Evolutionary conservation across 1,140 invertebrate genomes (phyloP).

Genomic region (Pectinophora gossypiella): DNA sequence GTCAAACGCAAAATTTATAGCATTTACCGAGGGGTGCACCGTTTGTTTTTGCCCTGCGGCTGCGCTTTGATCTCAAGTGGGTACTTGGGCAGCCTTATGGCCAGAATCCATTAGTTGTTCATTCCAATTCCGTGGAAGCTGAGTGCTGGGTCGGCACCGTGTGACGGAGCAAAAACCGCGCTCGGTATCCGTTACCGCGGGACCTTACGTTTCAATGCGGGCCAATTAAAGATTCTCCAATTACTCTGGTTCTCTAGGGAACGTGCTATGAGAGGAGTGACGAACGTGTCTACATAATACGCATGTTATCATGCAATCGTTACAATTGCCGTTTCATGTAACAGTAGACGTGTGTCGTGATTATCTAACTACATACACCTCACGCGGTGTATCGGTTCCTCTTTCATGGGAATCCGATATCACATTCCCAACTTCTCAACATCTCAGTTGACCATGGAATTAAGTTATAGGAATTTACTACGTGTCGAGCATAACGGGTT

Average conservation of each 20-base stretch:
- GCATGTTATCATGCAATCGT: too few species aligned
- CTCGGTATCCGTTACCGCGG: background rate
- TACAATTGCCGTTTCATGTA: too few species aligned
- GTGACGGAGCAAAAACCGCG: background rate
- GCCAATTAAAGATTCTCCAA: constrained; percentile 6
- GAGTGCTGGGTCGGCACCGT: constrained; percentile 16
- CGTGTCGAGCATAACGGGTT: constrained; percentile 36
- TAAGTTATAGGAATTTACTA: constrained; percentile 32
- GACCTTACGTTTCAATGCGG: background rate
- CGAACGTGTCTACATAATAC: too few species aligned
- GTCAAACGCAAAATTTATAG: constrained; percentile 16
- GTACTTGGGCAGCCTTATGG: constrained; percentile 14
- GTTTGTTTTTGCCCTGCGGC: constrained; percentile 18
- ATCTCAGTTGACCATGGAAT: constrained; percentile 1
- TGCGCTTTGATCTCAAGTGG: constrained; percentile 35
- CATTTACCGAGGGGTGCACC: constrained; percentile 12
- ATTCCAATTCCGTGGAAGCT: constrained; percentile 19
- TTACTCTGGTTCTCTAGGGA: background rate
- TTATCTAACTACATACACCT: too few species aligned
- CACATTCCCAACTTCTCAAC: too few species aligned
- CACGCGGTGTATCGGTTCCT: too few species aligned
- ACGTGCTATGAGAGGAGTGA: too few species aligned
- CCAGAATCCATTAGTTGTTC: constrained; percentile 24
- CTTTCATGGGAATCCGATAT: too few species aligned
- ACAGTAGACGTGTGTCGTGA: too few species aligned